Base-by-base conservation (phyloP, 2,888 invertebrate genomes). In the Drosophila algonquin region DNA sequence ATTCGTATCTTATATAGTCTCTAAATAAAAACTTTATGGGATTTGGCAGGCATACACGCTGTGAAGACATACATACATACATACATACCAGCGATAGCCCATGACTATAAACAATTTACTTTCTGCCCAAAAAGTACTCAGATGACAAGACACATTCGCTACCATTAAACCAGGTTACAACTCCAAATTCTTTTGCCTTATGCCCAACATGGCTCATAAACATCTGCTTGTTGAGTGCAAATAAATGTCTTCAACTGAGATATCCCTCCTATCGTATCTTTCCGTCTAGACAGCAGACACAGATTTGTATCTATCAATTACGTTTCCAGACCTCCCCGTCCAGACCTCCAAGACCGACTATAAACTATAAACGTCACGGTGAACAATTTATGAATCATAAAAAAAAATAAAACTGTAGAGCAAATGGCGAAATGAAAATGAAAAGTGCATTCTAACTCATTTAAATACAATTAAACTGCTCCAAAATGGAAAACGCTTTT, bases 381-480 rank as follows among this genome's bases (percentile, higher is more conserved):
- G 30, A 47, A 53, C 67, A 60, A 71, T 68, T 84, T 75, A 83
- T 81, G 77, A 77, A 77, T 84, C 75, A 70, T 83, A 76, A 27
- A 40, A 35, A 32, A 10, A 67, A 21, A 21, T 21, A 21, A 10
- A n/a, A 16, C 18, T 10, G n/a, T 57, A 14, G 6, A 27, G 68
- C 46, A 51, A n/a, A 60, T 12, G 24, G 63, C 58, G 65, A 77
- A 77, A 40, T 40, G 14, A 40, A 40, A 46, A 32, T 47, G 46
- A 46, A 71, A 63, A 63, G 63, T 53, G 72, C 72, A 71, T 82
- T 82, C 82, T 86, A 82, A 86, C 81, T 86, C 79, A 77, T 75
- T 70, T 78, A 77, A 82, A 76, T 67, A 80, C 78, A 81, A 82
- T 82, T 80, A 80, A 77, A 64, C 45, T 45, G 27, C 32, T 65